Evolutionary conservation across 2,888 invertebrate genomes (phyloP), one percentile per base, ranked within the genome.

Genomic region (Altica lythri): DNA sequence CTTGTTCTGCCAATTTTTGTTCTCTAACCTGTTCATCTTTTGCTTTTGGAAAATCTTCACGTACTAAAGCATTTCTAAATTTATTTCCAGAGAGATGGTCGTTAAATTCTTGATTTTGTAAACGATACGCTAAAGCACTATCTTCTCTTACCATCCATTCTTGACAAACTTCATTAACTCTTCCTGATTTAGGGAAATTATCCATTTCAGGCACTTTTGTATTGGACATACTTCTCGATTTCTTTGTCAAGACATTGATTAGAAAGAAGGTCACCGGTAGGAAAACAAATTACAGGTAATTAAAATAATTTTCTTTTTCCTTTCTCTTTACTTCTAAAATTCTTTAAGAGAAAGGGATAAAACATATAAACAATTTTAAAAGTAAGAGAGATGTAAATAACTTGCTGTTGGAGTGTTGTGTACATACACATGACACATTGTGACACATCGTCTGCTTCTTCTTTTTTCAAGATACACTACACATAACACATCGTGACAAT

Each of bases 111-210:
- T 91, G 84, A 68, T 86, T 86, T 75, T 92, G 92, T 22, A 92
- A 79, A 63, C 84, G 83, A 75, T 90, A 86, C 5, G 92, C 91
- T 68, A 91, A 74, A 12, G 89, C 91, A 60, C 88, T 86, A 75
- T 92, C 92, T 78, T 92, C 92, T 68, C 89, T 85, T 22, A 92
- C 86, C 65, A 88, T 78, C 90, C 90, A 92, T 76, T 91, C 88
- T 65, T 87, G 84, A 70, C 90, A 88, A 53, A 90, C 90, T 78
- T 85, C 86, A 70, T 80, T 86, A 45, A 86, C 86, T 72, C 83
- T 81, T 59, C 86, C 86, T 64, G 81, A 79, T 74, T 82, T 83
- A 29, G 86, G 85, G 71, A 85, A 70, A 46, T 81, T 76, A 72
- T 85, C 85, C 47, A 63, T 63, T 46, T 62, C 68, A 55, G 65